Evolutionary conservation across 2,113 vertebrate genomes (phyloP).

Genomic region (Vireo altiloquus): DNA sequence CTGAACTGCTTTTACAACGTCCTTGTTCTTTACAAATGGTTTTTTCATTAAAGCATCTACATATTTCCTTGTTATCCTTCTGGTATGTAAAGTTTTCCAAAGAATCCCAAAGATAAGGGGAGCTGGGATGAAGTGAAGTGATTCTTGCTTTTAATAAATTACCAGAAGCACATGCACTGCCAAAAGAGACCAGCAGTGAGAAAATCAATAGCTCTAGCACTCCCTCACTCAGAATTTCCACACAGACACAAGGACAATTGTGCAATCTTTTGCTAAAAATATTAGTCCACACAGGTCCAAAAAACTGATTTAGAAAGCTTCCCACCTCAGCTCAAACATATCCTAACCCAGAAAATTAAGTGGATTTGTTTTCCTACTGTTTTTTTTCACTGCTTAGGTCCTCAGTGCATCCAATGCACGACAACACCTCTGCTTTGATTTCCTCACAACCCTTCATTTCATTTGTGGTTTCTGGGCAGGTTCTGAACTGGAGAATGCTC

Average conservation of each 20-base stretch:
- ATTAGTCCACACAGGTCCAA: background rate
- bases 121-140: background rate
- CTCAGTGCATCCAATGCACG: fast-evolving
- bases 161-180: background rate
- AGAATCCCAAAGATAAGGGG: background rate
- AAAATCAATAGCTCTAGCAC: background rate
- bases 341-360: background rate
- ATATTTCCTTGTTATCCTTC: background rate
- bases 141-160: background rate
- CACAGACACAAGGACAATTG: background rate
- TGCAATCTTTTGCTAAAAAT: background rate
- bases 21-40: background rate
- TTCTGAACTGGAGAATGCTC: background rate
- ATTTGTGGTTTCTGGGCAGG: background rate
- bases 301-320: background rate
- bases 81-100: background rate
- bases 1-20: fast-evolving
- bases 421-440: background rate
- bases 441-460: background rate
- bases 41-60: background rate
- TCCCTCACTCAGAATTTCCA: background rate
- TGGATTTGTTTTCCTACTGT: background rate
- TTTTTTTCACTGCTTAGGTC: background rate
- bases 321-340: background rate
- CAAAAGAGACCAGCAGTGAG: background rate